These are phyloP conservation scores for Drosophila nigromelanica DNA, from an alignment of 1,140 invertebrate species.

Conservation along the genomic window DNA sequence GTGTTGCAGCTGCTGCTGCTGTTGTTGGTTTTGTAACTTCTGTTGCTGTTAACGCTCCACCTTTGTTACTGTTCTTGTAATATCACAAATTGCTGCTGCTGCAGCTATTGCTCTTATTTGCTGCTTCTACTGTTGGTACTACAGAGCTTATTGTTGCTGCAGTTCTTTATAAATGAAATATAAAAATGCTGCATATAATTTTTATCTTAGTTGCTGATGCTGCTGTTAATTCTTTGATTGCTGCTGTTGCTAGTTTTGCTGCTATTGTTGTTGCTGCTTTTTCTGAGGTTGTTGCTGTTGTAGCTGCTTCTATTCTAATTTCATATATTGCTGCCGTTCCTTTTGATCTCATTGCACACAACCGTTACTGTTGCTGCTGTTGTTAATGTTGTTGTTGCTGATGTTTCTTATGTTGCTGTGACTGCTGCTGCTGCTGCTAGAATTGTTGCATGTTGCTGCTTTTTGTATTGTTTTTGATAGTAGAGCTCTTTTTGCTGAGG, in stretches of 20 bases:
- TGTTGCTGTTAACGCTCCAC: background rate
- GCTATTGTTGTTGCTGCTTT: background rate
- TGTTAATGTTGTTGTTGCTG: background rate
- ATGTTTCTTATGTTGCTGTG: background rate
- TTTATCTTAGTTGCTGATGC: background rate
- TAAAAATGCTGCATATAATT: too few species aligned
- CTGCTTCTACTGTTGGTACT: background rate
- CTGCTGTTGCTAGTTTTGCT: background rate
- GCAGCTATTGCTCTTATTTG: background rate
- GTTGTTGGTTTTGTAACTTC: background rate
- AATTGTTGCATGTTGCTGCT: background rate
- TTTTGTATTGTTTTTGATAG: background rate
- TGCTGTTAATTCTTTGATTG: background rate
- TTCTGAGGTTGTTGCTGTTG: background rate
- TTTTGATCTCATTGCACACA: background rate
- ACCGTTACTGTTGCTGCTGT: constrained; percentile 15
- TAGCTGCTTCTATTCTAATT: constrained; percentile 7
- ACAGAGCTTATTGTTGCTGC: background rate
- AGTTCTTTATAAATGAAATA: background rate
- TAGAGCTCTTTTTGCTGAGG: background rate
- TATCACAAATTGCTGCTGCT: background rate
- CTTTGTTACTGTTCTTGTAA: background rate
- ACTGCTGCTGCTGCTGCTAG: background rate
- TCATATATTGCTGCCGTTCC: constrained; percentile 29
- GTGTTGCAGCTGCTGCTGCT: background rate